Conservation (phyloP, 2,888 invertebrate genomes). For the Caenorhabditis wallacei region DNA sequence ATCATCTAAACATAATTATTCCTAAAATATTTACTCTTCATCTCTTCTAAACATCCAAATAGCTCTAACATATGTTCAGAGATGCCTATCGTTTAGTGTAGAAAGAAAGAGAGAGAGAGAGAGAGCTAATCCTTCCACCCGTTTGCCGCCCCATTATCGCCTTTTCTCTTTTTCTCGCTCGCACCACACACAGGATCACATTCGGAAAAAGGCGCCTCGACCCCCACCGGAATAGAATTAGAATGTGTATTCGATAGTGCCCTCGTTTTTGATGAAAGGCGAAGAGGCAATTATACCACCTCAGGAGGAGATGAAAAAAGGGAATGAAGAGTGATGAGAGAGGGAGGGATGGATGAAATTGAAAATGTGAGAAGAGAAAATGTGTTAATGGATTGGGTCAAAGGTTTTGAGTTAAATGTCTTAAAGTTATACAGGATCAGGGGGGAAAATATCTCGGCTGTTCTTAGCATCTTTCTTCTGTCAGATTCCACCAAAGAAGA, state of each 20-base stretch:
- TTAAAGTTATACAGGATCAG: neutral
- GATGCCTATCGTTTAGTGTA: slow-evolving; percentile 31
- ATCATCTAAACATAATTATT: slow-evolving; percentile 1
- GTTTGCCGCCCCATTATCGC: slow-evolving; percentile 38
- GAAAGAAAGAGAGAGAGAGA: neutral
- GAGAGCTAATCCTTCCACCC: slow-evolving; percentile 33
- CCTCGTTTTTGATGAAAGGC: slow-evolving; percentile 52
- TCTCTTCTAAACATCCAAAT: slow-evolving; percentile 27
- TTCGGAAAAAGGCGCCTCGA: slow-evolving; percentile 33
- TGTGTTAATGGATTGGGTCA: slow-evolving; percentile 22
- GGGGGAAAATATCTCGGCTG: neutral
- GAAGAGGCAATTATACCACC: slow-evolving; percentile 51
- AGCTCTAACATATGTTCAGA: slow-evolving; percentile 37
- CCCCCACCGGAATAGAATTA: slow-evolving; percentile 36
- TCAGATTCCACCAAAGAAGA: no score
- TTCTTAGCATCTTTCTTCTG: no score
- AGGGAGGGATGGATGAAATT: no score
- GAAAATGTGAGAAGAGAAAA: slow-evolving; percentile 10
- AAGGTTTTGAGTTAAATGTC: neutral
- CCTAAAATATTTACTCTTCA: slow-evolving; percentile 29
- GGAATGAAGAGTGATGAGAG: neutral
- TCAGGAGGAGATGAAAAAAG: slow-evolving; percentile 8
- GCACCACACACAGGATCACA: slow-evolving; percentile 13
- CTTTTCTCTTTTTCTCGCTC: slow-evolving; percentile 11
- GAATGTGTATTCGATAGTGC: slow-evolving; percentile 35